These are phyloP conservation scores for Lophius piscatorius DNA, from an alignment of 2,113 vertebrate species.

Conservation along the genomic window DNA sequence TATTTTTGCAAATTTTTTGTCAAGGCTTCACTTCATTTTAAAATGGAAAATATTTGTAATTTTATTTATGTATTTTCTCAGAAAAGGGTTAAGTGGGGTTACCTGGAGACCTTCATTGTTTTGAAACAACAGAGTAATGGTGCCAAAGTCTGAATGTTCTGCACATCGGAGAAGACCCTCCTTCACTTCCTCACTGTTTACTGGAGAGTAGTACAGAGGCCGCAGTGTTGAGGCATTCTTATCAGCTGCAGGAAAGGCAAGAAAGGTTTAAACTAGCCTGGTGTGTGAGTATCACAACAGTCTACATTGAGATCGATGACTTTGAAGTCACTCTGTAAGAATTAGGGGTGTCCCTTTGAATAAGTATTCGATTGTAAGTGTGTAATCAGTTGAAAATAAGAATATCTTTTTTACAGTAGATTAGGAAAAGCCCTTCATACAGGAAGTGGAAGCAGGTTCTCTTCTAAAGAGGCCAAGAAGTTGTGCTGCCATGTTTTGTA, in stretches of 20 bases:
- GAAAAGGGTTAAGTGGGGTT: background rate
- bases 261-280: background rate
- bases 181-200: constrained; percentile 52
- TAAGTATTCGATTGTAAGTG: too few relatives aligned
- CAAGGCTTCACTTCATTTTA: too few relatives aligned
- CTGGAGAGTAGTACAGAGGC: constrained; percentile 74
- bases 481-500: too few relatives aligned
- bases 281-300: background rate
- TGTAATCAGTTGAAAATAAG: too few relatives aligned
- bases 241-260: constrained; percentile 44
- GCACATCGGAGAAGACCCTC: constrained; percentile 78
- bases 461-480: too few relatives aligned
- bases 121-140: constrained; percentile 81
- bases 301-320: background rate
- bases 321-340: too few relatives aligned
- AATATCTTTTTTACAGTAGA: too few relatives aligned
- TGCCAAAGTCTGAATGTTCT: constrained; percentile 82
- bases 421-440: too few relatives aligned
- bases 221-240: constrained; percentile 69
- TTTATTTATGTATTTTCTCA: background rate
- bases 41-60: background rate
- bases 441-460: too few relatives aligned
- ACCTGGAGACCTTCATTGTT: constrained; percentile 76
- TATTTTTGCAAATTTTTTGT: background rate
- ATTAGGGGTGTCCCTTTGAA: too few relatives aligned